A percentile compares a stretch with the other conserved stretches of the same genome.
Evolutionary conservation across 2,888 invertebrate species (phyloP).

Genomic region (Apamea anceps): DNA sequence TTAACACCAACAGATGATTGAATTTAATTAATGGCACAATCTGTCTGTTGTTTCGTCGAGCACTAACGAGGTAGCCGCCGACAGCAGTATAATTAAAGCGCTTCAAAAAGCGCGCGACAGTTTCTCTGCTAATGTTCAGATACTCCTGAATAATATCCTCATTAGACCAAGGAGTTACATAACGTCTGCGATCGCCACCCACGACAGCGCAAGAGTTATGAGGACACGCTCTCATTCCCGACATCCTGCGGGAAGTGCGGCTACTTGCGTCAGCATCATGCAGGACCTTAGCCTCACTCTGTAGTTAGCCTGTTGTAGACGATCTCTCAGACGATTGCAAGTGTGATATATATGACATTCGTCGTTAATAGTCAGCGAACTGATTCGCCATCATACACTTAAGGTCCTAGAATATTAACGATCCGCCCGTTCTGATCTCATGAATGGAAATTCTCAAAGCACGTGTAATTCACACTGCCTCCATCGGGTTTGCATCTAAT

Average conservation of each 20-base stretch:
- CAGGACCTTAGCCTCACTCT: slow-evolving; percentile 82
- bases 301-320: slow-evolving; percentile 80
- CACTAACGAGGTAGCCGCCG: slow-evolving; percentile 79
- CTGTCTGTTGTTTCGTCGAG: slow-evolving; percentile 75
- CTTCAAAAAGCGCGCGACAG: slow-evolving; percentile 72
- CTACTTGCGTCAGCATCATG: slow-evolving; percentile 84
- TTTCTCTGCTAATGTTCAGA: slow-evolving; percentile 74
- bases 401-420: slow-evolving; percentile 42
- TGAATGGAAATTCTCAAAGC: slow-evolving; percentile 36
- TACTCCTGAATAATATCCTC: slow-evolving; percentile 86
- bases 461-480: slow-evolving; percentile 53
- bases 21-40: slow-evolving; percentile 77
- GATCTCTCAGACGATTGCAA: slow-evolving; percentile 83
- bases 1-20: slow-evolving; percentile 70
- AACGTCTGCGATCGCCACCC: slow-evolving; percentile 83
- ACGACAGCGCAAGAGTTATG: slow-evolving; percentile 85
- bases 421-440: slow-evolving; percentile 3
- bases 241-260: slow-evolving; percentile 88
- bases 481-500: slow-evolving; percentile 60
- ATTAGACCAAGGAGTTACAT: slow-evolving; percentile 83
- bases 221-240: slow-evolving; percentile 89
- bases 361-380: slow-evolving; percentile 69
- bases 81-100: slow-evolving; percentile 80
- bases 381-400: slow-evolving; percentile 71
- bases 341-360: slow-evolving; percentile 77